Percentiles rank a stretch among this genome's conserved stretches.
Conservation (phyloP, 2,888 invertebrate species). For the Philereme transversata region DNA sequence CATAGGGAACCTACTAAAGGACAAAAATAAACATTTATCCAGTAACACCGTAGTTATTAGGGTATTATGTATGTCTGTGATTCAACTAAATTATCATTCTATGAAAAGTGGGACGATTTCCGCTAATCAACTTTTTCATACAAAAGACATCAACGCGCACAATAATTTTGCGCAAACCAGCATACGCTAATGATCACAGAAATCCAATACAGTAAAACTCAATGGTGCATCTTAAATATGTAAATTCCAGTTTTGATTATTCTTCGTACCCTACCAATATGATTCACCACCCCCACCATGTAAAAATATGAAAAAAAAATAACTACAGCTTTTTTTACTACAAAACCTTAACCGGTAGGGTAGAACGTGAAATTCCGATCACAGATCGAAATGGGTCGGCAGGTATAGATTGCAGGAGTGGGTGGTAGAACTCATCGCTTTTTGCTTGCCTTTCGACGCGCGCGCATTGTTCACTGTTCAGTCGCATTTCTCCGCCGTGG, state of each 20-base stretch:
- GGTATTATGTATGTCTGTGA: no score
- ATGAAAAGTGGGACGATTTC: background rate
- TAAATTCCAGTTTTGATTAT: no score
- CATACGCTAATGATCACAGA: background rate
- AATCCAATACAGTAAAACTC: no score
- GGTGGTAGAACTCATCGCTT: constrained; percentile 70
- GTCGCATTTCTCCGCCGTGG: constrained; percentile 81
- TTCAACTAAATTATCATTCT: no score
- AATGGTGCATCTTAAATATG: no score
- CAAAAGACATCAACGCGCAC: constrained; percentile 19
- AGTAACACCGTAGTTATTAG: no score
- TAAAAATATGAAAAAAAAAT: background rate
- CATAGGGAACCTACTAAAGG: no score
- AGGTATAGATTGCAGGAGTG: constrained; percentile 59
- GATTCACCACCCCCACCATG: no score
- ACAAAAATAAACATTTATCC: no score
- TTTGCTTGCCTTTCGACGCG: constrained; percentile 83
- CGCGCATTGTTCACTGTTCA: constrained; percentile 67
- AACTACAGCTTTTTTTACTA: background rate
- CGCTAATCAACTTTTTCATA: background rate
- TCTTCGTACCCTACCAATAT: no score
- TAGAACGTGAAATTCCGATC: constrained; percentile 44
- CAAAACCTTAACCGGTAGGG: constrained; percentile 31
- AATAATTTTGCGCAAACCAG: background rate
- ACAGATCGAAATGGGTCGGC: constrained; percentile 74